Evolutionary conservation across 2,888 invertebrate genomes (phyloP).

Genomic region (Tholera decimalis): DNA sequence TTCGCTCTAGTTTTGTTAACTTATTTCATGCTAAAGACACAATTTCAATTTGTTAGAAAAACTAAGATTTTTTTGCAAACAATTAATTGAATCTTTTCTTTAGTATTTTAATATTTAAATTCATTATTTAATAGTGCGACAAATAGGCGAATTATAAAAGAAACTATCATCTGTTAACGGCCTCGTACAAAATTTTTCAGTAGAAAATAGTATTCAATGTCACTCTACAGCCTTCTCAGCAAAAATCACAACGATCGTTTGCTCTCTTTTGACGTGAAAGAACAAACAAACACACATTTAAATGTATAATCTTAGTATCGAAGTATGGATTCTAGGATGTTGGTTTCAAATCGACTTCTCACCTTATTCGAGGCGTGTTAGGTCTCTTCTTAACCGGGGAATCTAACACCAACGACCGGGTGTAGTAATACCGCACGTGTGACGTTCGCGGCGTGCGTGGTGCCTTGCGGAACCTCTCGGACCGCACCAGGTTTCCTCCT

Average conservation of each 20-base stretch:
- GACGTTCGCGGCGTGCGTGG: constrained; percentile 76
- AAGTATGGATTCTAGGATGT: too few relatives aligned
- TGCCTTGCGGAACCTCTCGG: constrained; percentile 80
- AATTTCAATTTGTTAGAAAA: not conserved
- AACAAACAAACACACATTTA: too few relatives aligned
- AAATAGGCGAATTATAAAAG: too few relatives aligned
- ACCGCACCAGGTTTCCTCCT: constrained; percentile 78
- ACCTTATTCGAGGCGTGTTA: constrained; percentile 74
- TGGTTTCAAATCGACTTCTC: constrained; percentile 44
- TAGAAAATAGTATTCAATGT: too few relatives aligned
- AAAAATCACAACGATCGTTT: too few relatives aligned
- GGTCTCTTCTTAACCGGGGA: constrained; percentile 68
- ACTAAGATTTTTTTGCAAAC: not conserved
- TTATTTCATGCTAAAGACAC: not conserved
- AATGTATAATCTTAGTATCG: too few relatives aligned
- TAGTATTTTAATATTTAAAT: too few relatives aligned
- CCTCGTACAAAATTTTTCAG: too few relatives aligned
- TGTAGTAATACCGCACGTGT: constrained; percentile 83
- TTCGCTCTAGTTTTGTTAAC: not conserved
- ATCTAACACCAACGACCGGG: constrained; percentile 78
- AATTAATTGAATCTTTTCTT: not conserved
- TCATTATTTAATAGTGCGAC: too few relatives aligned
- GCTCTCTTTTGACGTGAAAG: too few relatives aligned
- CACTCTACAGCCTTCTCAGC: too few relatives aligned
- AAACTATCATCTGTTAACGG: too few relatives aligned